Base-by-base conservation (phyloP, 2,113 vertebrate genomes). In the Sitta europaea region DNA sequence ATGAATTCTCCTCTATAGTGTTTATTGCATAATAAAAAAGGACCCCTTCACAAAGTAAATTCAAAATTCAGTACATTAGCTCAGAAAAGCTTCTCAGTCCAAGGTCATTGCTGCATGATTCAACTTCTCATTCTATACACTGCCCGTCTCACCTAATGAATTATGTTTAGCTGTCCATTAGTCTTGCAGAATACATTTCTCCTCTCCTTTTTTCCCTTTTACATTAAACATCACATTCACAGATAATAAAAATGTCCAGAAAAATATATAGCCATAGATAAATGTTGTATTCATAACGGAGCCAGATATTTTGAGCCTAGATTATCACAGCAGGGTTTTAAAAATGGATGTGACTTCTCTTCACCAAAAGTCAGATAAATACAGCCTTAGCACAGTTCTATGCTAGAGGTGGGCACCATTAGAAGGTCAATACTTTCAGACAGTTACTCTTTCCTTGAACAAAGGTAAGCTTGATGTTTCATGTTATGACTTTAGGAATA, bases 41-140 rank as follows among this genome's bases (percentile, higher is more conserved):
- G 58, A 66, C 22, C 27, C 21, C 13, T 83, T 35, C 8, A 33
- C 33, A 42, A 48, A 92, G 17, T 66, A 88, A 81, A 86, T 88
- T 88, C 33, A 70, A 74, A 86, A 86, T 74, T 62, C 73, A 48
- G 35, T 77, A 83, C 42, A 77, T 40, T n/a, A 31, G 36, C 51
- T 65, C 48, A 51, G 72, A 67, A 86, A 82, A 92, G 31, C 67
- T 80, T 43, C n/a, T 86, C 72, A 57, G 48, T 84, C 59, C 92
- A 96, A 96, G 94, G 93, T 96, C 78, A 90, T 67, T 93, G 78
- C 88, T 83, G 71, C 51, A 85, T 93, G 88, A 90, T 94, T 96
- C 95, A 94, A 83, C 85, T 94, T 93, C 62, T 75, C 4, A 0
- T 89, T 92, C 78, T 88, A 65, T 76, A 70, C 40, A 43, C 81